Evolutionary conservation across 2,113 vertebrate species (phyloP).

Genomic region (Engystomops pustulosus): DNA sequence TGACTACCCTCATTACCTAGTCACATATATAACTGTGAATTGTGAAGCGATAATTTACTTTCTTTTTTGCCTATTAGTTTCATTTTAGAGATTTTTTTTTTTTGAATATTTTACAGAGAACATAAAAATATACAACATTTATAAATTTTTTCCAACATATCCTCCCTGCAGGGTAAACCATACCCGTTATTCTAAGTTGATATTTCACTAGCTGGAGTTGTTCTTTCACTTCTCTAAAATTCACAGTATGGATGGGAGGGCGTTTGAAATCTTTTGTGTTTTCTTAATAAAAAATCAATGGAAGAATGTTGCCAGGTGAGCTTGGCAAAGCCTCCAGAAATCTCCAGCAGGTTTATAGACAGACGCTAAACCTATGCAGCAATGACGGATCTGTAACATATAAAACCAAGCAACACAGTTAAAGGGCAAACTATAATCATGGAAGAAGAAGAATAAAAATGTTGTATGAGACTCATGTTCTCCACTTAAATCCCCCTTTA

Average conservation of each 20-base stretch:
- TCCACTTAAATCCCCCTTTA: background rate
- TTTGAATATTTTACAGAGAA: no score
- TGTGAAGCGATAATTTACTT: no score
- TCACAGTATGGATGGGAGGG: slow-evolving; percentile 43
- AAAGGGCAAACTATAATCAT: background rate
- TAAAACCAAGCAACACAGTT: background rate
- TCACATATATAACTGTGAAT: no score
- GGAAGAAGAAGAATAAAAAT: background rate
- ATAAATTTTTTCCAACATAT: slow-evolving; percentile 36
- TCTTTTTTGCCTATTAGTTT: no score
- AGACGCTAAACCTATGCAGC: background rate
- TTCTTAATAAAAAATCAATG: slow-evolving; percentile 34
- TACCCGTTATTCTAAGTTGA: slow-evolving; percentile 42
- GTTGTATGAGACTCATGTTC: background rate
- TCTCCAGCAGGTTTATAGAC: slow-evolving; percentile 24
- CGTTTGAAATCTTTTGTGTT: background rate
- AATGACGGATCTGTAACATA: background rate
- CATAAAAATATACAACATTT: slow-evolving; percentile 39
- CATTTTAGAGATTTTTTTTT: no score
- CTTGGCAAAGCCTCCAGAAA: background rate
- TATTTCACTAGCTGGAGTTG: slow-evolving; percentile 35
- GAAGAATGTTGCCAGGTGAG: slow-evolving; percentile 29
- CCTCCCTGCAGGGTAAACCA: slow-evolving; percentile 37
- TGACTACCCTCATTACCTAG: no score
- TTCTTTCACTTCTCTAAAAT: slow-evolving; percentile 41